Percentiles rank a stretch among this genome's conserved stretches.
These are phyloP conservation scores for Aphelinus certus DNA, from an alignment of 1,140 invertebrate genomes.

Conservation along the genomic window DNA sequence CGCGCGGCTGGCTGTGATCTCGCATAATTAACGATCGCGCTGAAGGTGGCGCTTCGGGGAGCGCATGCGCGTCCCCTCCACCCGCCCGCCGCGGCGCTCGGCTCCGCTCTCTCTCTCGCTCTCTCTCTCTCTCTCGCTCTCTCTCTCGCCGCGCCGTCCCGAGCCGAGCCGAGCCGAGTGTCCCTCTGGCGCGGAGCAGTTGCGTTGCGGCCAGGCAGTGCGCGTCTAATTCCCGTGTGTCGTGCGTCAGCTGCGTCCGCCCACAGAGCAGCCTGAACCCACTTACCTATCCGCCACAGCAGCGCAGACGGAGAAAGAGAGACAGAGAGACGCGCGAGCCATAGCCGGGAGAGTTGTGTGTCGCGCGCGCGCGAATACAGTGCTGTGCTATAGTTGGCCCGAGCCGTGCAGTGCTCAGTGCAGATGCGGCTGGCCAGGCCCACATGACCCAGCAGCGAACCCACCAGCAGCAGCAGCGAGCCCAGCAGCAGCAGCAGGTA, in stretches of 20 bases:
- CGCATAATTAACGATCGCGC: no score
- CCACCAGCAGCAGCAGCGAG: not conserved
- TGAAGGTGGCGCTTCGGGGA: no score
- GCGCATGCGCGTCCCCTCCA: no score
- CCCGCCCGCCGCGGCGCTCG: not conserved
- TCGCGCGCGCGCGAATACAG: conserved; percentile 1
- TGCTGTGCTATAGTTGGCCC: not conserved
- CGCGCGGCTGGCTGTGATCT: no score
- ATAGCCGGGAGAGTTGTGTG: not conserved
- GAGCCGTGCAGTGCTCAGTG: not conserved
- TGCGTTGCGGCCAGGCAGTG: conserved; percentile 32
- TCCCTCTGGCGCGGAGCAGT: not conserved
- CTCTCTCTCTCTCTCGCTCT: not conserved
- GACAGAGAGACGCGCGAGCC: not conserved
- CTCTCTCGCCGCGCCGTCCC: not conserved
- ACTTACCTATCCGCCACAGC: not conserved
- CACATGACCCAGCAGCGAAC: no score
- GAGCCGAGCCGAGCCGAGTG: not conserved
- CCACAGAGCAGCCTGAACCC: conserved; percentile 29
- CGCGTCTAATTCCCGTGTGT: conserved; percentile 23
- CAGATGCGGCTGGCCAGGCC: not conserved
- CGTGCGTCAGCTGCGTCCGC: conserved; percentile 2
- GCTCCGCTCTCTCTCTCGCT: not conserved
- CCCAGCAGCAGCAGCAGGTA: conserved; percentile 3
- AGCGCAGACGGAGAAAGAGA: not conserved